Base-by-base conservation (phyloP, 1,140 invertebrate species). In the Drosophila virilis region DNA sequence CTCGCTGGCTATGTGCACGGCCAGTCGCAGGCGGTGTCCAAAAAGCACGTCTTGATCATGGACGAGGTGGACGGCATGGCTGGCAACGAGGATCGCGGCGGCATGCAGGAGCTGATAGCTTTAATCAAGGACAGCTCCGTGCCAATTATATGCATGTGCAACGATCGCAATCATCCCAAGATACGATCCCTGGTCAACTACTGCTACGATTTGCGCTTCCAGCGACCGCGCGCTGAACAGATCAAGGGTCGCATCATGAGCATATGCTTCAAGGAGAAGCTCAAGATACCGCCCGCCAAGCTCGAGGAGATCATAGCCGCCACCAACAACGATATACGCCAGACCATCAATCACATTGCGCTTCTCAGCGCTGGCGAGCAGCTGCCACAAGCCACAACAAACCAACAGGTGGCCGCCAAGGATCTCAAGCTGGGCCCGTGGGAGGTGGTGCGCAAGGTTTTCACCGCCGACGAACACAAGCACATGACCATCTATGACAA, bases 21-120 rank as follows among this genome's bases (percentile, higher is more conserved):
- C 80, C 92, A 93, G 6, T 93, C 93, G 17, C 92, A 93, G 66
- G 92, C 93, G 0, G 92, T 94, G 1, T 92, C 93, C 1, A 94
- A 93, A 43, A 97, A 98, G 76, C 97, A 99, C 91, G 97, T 98
- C 28, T 92, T 99, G 0, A 94, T 99, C 10, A 99, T 99, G 99
- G 99, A 99, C 90, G 99, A 99, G 95, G 99, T 99, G 0, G 99
- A 99, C 92, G 99, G 99, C 10, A 99, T 99, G 98, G 97, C 98
- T 9, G 99, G 99, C 10, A 99, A 99, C 92, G 98, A 99, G 92
- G 99, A 99, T 93, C 94, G 99, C 78, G 99, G 99, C 50, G 99
- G 99, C 52, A 94, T 99, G 46, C 96, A 97, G 92, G 98, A 99
- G 93, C 92, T 99, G 10, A 99, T 99, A 73, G 93, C 93, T 15